Conservation (phyloP, 2,888 invertebrate species). For the Drosophila phalerata region DNA sequence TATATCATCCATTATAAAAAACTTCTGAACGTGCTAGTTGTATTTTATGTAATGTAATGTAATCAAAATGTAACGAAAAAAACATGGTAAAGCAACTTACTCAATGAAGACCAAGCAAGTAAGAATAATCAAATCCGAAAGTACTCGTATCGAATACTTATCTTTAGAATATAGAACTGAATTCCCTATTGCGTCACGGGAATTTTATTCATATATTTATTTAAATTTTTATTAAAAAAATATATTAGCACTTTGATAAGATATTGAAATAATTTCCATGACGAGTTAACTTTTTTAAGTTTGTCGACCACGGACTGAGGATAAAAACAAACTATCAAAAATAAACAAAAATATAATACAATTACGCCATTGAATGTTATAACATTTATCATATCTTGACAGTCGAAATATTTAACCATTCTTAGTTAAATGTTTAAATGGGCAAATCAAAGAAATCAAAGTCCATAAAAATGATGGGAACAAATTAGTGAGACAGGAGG, state of each 20-base stretch:
- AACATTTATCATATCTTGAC: conserved; percentile 20
- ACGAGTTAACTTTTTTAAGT: neutral
- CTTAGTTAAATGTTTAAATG: conserved; percentile 29
- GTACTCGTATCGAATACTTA: neutral
- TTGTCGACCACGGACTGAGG: neutral
- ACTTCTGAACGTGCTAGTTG: conserved; percentile 43
- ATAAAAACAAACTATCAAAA: neutral
- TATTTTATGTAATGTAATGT: conserved; percentile 25
- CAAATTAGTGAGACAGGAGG: conserved; percentile 48
- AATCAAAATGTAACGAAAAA: conserved; percentile 8
- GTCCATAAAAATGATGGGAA: conserved; percentile 61
- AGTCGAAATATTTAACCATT: conserved; percentile 12
- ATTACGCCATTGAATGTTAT: neutral
- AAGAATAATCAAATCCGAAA: neutral
- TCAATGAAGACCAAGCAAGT: neutral
- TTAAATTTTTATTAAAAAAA: neutral
- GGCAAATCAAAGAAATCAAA: conserved; percentile 37
- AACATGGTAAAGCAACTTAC: neutral
- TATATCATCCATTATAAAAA: conserved; percentile 34
- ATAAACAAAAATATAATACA: neutral
- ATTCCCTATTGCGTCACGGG: neutral
- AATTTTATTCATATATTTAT: neutral
- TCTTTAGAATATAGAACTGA: neutral
- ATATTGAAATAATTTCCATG: conserved; percentile 5
- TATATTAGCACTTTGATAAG: conserved; percentile 2